Evolutionary conservation across 2,797 vertebrate genomes (phyloP).

Genomic region (Silurus aristotelis): DNA sequence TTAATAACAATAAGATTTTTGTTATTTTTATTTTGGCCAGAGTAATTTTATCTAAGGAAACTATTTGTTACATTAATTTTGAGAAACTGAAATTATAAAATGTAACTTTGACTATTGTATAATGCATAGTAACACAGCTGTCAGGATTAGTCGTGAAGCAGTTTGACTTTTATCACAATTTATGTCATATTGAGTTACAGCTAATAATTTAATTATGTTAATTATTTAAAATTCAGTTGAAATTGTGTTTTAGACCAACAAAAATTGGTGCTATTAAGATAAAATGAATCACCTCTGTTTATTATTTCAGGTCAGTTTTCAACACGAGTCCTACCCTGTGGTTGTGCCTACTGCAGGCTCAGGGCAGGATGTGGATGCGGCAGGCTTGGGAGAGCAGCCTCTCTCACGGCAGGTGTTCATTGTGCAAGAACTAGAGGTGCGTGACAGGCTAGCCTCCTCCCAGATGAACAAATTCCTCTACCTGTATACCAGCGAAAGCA

Average conservation of each 20-base stretch:
- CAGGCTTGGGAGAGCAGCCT: constrained; percentile 76
- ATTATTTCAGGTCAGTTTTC: constrained; percentile 83
- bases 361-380: constrained; percentile 69
- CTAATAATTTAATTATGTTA: no score
- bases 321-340: constrained; percentile 82
- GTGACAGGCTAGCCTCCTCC: constrained; percentile 87
- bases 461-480: constrained; percentile 95
- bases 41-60: background rate
- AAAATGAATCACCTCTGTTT: background rate
- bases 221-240: background rate
- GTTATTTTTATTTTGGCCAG: background rate
- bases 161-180: background rate
- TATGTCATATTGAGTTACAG: background rate
- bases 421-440: constrained; percentile 89
- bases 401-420: constrained; percentile 89
- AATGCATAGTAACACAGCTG: background rate
- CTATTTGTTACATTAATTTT: background rate
- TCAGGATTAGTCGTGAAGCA: background rate
- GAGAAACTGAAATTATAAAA: background rate
- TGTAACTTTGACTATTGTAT: background rate
- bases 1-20: background rate
- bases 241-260: background rate
- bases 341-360: constrained; percentile 38
- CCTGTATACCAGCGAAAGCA: constrained; percentile 90
- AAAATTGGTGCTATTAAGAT: background rate